Conservation (phyloP, 2,888 invertebrate genomes). For the Eupithecia insigniata region DNA sequence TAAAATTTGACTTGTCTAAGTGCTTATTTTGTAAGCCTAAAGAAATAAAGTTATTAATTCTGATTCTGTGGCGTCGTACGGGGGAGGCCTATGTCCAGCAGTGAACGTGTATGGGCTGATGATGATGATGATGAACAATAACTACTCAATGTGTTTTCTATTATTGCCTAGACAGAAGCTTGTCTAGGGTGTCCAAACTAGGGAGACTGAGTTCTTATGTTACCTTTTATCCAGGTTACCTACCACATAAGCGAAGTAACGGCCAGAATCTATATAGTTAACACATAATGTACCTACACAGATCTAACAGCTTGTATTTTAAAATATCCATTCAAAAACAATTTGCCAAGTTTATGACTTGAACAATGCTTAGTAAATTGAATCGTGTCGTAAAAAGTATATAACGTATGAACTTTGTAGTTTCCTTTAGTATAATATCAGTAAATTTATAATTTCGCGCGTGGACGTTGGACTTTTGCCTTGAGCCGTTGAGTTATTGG, state of each 20-base stretch:
- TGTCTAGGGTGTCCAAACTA: too few relatives aligned
- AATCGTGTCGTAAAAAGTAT: background rate
- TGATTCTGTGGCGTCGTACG: too few relatives aligned
- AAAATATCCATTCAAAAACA: background rate
- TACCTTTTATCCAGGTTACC: background rate
- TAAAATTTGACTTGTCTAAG: too few relatives aligned
- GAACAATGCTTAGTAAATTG: conserved; percentile 3
- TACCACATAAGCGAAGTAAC: background rate
- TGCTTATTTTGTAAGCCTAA: too few relatives aligned
- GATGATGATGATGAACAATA: too few relatives aligned
- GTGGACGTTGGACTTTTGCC: background rate
- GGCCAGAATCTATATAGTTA: background rate
- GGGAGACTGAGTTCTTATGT: background rate
- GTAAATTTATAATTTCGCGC: background rate
- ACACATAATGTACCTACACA: background rate
- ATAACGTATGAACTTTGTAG: background rate
- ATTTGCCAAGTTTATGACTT: conserved; percentile 5
- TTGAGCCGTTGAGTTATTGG: background rate
- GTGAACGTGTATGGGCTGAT: too few relatives aligned
- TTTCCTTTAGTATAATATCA: background rate
- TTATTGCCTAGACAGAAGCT: too few relatives aligned
- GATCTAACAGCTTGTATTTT: background rate
- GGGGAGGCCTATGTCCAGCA: too few relatives aligned
- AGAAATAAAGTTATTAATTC: too few relatives aligned
- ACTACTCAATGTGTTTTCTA: too few relatives aligned